Evolutionary conservation across 2,888 invertebrate species (phyloP).

Genomic region (Andrena trimmerana): DNA sequence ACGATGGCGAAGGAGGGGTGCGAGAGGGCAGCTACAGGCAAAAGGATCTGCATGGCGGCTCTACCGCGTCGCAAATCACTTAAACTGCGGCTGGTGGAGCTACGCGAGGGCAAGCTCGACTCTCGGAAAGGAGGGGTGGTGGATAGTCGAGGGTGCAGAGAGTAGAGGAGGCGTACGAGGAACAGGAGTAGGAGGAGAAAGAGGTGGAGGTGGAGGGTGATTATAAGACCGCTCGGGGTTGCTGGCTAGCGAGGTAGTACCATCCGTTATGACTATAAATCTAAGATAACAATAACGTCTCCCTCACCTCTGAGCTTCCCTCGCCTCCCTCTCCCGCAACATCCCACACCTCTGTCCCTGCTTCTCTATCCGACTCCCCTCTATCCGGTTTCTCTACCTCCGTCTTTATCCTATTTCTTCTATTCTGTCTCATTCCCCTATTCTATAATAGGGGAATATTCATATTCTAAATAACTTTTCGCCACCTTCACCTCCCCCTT

Average conservation of each 20-base stretch:
- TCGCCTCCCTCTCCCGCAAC: constrained; percentile 50
- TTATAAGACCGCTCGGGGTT: constrained; percentile 85
- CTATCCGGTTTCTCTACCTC: constrained; percentile 41
- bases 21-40: constrained; percentile 79
- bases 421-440: constrained; percentile 38
- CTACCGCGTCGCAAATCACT: constrained; percentile 85
- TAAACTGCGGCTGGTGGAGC: constrained; percentile 84
- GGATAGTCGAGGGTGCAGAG: constrained; percentile 74
- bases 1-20: constrained; percentile 48
- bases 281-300: constrained; percentile 85
- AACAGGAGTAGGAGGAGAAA: constrained; percentile 59
- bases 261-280: constrained; percentile 85
- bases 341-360: constrained; percentile 50
- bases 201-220: constrained; percentile 82
- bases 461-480: too few species aligned
- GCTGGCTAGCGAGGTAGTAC: constrained; percentile 84
- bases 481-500: too few species aligned
- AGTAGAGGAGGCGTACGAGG: constrained; percentile 64
- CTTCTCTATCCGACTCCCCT: constrained; percentile 47
- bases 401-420: constrained; percentile 45
- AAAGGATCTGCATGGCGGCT: constrained; percentile 85
- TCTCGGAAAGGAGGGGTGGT: constrained; percentile 63
- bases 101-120: constrained; percentile 78
- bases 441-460: constrained; percentile 1
- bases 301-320: constrained; percentile 74